Evolutionary conservation across 2,113 vertebrate species (phyloP).

Genomic region (Eleginops maclovinus): DNA sequence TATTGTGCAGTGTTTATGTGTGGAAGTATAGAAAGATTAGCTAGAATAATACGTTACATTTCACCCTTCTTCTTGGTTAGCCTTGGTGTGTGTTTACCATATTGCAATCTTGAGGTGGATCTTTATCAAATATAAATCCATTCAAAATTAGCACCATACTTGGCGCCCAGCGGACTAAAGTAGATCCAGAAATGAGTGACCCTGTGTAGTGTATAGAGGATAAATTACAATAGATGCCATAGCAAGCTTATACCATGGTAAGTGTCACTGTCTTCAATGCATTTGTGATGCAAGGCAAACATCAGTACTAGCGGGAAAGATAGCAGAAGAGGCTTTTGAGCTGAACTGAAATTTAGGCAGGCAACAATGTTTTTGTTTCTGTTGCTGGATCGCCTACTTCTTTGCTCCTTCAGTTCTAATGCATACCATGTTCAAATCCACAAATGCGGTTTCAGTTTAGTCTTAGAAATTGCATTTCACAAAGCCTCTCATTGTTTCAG

Average conservation of each 20-base stretch:
- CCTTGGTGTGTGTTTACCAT: no score
- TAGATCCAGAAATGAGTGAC: no score
- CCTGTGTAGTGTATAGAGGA: not conserved
- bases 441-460: constrained; percentile 14
- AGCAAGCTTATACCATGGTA: not conserved
- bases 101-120: no score
- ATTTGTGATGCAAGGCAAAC: not conserved
- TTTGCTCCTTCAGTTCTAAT: not conserved
- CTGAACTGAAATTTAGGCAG: constrained; percentile 1
- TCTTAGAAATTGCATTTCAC: not conserved
- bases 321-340: not conserved
- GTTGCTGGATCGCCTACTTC: not conserved
- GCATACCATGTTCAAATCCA: not conserved
- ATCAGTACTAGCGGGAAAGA: not conserved
- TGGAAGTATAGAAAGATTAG: no score
- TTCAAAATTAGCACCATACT: no score
- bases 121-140: no score
- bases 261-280: not conserved
- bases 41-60: no score
- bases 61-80: no score
- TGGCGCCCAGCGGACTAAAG: no score
- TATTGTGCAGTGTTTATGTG: no score
- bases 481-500: not conserved
- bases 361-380: not conserved
- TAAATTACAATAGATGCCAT: not conserved